Conservation (phyloP, 2,797 vertebrate genomes). For the Tokudaia muenninki region DNA sequence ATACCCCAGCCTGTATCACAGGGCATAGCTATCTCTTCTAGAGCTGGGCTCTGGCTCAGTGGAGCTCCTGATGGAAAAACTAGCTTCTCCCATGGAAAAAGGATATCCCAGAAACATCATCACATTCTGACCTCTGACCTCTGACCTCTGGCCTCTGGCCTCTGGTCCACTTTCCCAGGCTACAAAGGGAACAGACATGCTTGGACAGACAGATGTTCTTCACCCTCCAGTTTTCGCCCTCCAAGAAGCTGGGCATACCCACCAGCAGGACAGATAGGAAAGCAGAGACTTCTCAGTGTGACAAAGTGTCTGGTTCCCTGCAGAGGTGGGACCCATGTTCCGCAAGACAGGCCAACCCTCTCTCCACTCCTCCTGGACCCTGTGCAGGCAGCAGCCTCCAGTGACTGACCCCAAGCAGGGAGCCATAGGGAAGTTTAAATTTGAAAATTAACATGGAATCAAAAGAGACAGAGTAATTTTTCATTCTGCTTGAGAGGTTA, state of each 20-base stretch:
- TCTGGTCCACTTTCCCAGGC: not conserved
- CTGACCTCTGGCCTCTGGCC: rapidly evolving
- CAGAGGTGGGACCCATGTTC: not conserved
- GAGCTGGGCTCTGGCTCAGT: not conserved
- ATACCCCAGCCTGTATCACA: rapidly evolving
- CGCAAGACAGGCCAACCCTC: not conserved
- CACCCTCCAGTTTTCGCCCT: rapidly evolving
- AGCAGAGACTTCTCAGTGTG: rapidly evolving
- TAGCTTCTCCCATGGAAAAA: rapidly evolving
- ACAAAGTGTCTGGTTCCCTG: rapidly evolving
- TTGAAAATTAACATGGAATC: constrained; percentile 86
- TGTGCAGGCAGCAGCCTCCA: not conserved
- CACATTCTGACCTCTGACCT: rapidly evolving
- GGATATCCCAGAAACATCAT: rapidly evolving
- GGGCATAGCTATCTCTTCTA: not conserved
- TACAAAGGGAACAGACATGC: not conserved
- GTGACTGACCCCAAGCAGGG: constrained; percentile 69
- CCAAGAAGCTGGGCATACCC: rapidly evolving
- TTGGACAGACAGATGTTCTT: rapidly evolving
- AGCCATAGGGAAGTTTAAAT: constrained; percentile 80
- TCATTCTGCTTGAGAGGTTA: constrained; percentile 90
- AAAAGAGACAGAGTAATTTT: constrained; percentile 94
- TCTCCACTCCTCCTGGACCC: too few relatives aligned
- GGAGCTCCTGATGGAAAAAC: not conserved
- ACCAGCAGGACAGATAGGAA: rapidly evolving